A percentile compares a stretch with the other conserved stretches of the same genome.
phyloP scores from a whole-genome alignment of 2,888 invertebrate genomes.

The Dolichomitus sp. region DNA sequence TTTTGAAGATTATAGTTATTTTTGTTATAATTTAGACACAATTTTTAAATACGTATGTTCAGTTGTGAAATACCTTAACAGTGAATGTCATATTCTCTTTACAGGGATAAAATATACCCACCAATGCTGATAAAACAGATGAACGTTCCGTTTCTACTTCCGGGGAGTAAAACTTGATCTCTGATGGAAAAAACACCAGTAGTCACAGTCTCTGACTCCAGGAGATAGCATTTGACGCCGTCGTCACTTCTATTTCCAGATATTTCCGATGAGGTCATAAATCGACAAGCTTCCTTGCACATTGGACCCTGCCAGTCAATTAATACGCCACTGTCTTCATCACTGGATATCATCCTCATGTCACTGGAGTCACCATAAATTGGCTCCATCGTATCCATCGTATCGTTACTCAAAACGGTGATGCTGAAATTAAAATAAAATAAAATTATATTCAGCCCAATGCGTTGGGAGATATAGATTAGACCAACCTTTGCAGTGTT shows the following conservation, averaged over 20 bases:
- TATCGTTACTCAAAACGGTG: conserved; percentile 6
- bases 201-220: neutral
- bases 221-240: conserved; percentile 36
- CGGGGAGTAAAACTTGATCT: neutral
- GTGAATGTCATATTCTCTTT: no score
- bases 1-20: no score
- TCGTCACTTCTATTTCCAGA: conserved; percentile 12
- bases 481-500: conserved; percentile 34
- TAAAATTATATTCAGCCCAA: neutral
- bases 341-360: neutral
- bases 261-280: conserved; percentile 2
- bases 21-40: no score
- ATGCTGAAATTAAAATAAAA: neutral
- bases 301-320: conserved; percentile 37
- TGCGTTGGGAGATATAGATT: neutral
- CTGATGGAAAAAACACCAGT: conserved; percentile 1
- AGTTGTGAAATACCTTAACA: neutral
- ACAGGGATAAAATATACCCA: conserved; percentile 1
- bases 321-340: neutral
- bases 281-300: conserved; percentile 45
- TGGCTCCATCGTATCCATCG: neutral
- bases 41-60: no score
- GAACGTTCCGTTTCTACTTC: conserved; percentile 5
- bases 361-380: conserved; percentile 1
- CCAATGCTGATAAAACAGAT: conserved; percentile 43